These are phyloP conservation scores for Nymphalis io DNA, from an alignment of 1,140 invertebrate species.

Conservation along the genomic window DNA sequence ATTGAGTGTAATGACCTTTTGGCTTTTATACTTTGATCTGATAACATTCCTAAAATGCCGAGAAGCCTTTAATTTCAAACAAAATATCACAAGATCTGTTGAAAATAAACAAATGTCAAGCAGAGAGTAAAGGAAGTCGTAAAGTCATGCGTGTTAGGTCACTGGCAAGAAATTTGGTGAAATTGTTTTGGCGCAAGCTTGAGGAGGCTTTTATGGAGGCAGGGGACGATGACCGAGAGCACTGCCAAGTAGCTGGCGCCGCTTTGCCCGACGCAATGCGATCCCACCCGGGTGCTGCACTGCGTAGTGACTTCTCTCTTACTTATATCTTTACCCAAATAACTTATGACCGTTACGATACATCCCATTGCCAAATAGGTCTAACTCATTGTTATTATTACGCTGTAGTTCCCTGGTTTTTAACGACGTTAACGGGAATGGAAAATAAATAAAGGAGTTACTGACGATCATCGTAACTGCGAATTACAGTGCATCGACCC, in stretches of 20 bases:
- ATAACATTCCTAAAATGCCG: constrained; percentile 1
- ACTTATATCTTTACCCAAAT: constrained; percentile 58
- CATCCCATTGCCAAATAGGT: constrained; percentile 66
- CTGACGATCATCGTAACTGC: constrained; percentile 20
- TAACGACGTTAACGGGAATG: constrained; percentile 31
- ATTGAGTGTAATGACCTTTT: not conserved
- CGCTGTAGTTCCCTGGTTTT: constrained; percentile 20
- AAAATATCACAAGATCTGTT: constrained; percentile 46
- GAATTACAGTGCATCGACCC: constrained; percentile 35
- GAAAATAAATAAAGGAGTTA: constrained; percentile 37
- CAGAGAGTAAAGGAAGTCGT: constrained; percentile 41
- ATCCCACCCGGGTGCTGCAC: constrained; percentile 64
- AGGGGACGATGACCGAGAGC: constrained; percentile 70
- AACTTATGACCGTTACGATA: constrained; percentile 62
- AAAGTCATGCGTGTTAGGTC: constrained; percentile 69
- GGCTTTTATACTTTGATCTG: not conserved
- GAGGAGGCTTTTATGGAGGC: constrained; percentile 70
- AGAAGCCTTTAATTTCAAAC: not conserved
- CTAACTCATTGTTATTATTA: constrained; percentile 44
- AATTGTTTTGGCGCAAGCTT: constrained; percentile 77
- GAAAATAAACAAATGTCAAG: constrained; percentile 56
- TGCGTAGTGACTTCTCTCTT: constrained; percentile 68
- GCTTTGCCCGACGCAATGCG: constrained; percentile 67
- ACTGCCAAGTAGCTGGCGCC: constrained; percentile 75
- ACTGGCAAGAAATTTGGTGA: constrained; percentile 73